phyloP scores from a whole-genome alignment of 2,888 invertebrate species.

The Trachelus troglodyta region DNA sequence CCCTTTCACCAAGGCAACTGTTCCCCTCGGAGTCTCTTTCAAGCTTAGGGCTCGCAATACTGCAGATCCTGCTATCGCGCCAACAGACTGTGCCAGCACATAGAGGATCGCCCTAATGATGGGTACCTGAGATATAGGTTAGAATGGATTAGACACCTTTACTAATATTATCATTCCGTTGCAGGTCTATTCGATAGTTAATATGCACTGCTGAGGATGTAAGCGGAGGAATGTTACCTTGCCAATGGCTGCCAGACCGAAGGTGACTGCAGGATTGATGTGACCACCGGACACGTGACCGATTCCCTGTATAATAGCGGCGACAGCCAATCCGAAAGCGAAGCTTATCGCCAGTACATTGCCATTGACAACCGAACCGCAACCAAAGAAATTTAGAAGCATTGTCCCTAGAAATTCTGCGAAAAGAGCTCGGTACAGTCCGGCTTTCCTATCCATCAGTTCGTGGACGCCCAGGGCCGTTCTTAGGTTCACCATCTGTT shows the following conservation, averaged over 20 bases:
- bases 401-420: constrained; percentile 91
- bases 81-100: constrained; percentile 84
- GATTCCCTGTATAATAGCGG: constrained; percentile 83
- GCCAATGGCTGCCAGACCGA: constrained; percentile 82
- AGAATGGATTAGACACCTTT: background rate
- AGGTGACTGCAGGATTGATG: constrained; percentile 92
- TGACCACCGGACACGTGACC: constrained; percentile 92
- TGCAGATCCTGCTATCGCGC: constrained; percentile 84
- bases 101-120: constrained; percentile 81
- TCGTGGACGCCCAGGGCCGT: constrained; percentile 79
- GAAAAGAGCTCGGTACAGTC: constrained; percentile 82
- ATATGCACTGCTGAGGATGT: background rate
- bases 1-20: constrained; percentile 72
- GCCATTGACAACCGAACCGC: constrained; percentile 76
- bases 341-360: constrained; percentile 80
- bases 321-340: constrained; percentile 88
- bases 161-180: background rate
- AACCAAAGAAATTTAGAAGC: constrained; percentile 89
- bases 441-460: constrained; percentile 75
- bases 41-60: constrained; percentile 81
- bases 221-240: constrained; percentile 65
- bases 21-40: constrained; percentile 73
- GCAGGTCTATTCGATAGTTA: background rate
- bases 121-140: constrained; percentile 66
- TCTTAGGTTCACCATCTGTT: constrained; percentile 72